Evolutionary conservation across 2,113 vertebrate species (phyloP).

Genomic region (Excalfactoria chinensis): DNA sequence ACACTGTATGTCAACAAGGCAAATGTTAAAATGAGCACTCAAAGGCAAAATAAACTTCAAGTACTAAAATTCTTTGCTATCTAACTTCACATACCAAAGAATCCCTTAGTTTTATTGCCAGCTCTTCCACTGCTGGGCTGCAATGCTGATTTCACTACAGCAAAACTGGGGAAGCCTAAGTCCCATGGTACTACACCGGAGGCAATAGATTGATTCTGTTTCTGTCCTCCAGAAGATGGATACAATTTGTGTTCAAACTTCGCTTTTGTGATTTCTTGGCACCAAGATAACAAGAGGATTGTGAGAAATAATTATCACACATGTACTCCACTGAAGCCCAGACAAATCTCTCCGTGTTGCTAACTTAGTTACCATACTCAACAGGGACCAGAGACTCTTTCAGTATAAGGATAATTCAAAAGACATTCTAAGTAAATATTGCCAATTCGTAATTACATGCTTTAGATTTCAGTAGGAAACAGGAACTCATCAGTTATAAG

Average conservation of each 20-base stretch:
- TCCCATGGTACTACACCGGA: fast-evolving
- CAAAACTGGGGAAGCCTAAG: background rate
- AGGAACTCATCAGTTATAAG: slow-evolving; percentile 35
- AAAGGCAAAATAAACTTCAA: background rate
- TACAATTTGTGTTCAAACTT: background rate
- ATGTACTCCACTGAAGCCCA: background rate
- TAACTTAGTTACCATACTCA: background rate
- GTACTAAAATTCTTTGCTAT: background rate
- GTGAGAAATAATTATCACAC: background rate
- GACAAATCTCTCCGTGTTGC: background rate
- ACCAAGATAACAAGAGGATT: background rate
- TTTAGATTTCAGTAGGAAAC: slow-evolving; percentile 65
- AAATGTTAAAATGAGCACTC: background rate
- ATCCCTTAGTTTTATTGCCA: background rate
- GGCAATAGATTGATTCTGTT: background rate
- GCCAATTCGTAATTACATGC: background rate
- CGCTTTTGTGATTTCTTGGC: background rate
- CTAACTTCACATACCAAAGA: background rate
- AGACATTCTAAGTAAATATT: background rate
- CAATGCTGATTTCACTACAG: background rate
- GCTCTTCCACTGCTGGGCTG: background rate
- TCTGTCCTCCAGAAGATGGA: background rate
- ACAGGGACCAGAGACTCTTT: background rate
- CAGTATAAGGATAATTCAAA: background rate
- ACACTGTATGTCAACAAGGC: background rate